These are phyloP conservation scores for Myopa tessellatipennis DNA, from an alignment of 2,888 invertebrate genomes.

Conservation along the genomic window DNA sequence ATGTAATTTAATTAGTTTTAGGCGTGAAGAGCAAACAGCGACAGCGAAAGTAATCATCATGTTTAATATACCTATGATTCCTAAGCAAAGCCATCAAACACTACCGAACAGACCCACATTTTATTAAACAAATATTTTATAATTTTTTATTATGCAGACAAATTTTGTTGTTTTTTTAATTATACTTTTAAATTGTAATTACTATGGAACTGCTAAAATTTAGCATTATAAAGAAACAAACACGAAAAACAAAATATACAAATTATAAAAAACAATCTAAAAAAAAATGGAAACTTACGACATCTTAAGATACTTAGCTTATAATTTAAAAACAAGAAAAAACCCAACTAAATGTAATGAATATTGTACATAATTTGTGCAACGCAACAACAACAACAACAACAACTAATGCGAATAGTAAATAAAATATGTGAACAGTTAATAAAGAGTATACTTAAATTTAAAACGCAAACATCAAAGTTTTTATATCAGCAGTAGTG, in stretches of 20 bases:
- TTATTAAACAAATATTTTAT: constrained; percentile 24
- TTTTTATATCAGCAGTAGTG: no score
- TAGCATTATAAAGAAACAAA: constrained; percentile 30
- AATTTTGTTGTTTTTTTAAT: constrained; percentile 34
- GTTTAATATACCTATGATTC: constrained; percentile 12
- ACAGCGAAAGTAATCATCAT: neutral
- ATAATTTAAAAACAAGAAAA: constrained; percentile 14
- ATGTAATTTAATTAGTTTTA: constrained; percentile 48
- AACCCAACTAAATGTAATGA: neutral
- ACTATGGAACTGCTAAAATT: constrained; percentile 12
- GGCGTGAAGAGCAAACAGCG: constrained; percentile 43
- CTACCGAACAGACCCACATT: constrained; percentile 34
- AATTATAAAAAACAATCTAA: neutral
- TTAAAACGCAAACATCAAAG: neutral
- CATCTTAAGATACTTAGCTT: neutral
- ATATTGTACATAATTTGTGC: constrained; percentile 1
- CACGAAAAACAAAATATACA: neutral
- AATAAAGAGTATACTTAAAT: constrained; percentile 38
- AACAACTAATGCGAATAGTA: constrained; percentile 2
- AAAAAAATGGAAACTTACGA: neutral
- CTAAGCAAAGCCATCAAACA: constrained; percentile 31
- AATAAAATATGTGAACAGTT: constrained; percentile 25
- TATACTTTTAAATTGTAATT: constrained; percentile 37
- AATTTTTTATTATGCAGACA: constrained; percentile 21
- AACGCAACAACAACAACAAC: constrained; percentile 17